Percentiles rank a stretch among this genome's conserved stretches.
phyloP scores from a whole-genome alignment of 2,888 invertebrate species.

The Cartodere bifasciata region DNA sequence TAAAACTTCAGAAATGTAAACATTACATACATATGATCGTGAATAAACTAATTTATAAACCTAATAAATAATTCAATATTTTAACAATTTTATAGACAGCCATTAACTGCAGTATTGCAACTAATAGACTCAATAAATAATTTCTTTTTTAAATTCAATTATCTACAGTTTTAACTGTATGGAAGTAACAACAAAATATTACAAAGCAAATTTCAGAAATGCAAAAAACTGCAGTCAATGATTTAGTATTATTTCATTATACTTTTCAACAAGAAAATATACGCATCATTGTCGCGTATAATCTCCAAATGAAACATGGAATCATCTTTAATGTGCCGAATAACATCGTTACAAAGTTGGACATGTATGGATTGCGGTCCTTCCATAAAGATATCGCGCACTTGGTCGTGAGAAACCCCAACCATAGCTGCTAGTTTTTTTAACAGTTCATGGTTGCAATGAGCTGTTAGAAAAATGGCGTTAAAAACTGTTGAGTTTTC shows the following conservation, averaged over 20 bases:
- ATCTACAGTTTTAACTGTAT: no score
- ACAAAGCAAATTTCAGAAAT: not conserved
- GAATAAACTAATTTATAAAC: no score
- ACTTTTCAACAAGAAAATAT: constrained; percentile 34
- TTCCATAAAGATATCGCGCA: constrained; percentile 53
- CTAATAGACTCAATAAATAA: no score
- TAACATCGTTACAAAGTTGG: constrained; percentile 71
- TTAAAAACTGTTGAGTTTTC: constrained; percentile 58
- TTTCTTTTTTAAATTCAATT: no score
- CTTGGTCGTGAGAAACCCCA: constrained; percentile 32
- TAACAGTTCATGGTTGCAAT: constrained; percentile 51
- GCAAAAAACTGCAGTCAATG: not conserved
- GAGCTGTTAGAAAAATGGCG: constrained; percentile 65
- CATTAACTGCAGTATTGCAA: no score
- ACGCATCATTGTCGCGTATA: constrained; percentile 34
- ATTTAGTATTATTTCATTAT: constrained; percentile 1
- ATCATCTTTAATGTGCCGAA: constrained; percentile 71
- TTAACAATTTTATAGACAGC: no score
- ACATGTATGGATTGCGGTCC: constrained; percentile 80
- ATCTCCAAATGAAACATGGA: constrained; percentile 54
- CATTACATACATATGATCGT: no score
- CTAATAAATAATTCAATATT: no score
- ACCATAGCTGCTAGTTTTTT: constrained; percentile 51
- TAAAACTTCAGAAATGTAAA: no score
- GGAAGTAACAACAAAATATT: no score